These are phyloP conservation scores for Serranus cabrilla DNA, from an alignment of 2,797 vertebrate species.

Conservation along the genomic window DNA sequence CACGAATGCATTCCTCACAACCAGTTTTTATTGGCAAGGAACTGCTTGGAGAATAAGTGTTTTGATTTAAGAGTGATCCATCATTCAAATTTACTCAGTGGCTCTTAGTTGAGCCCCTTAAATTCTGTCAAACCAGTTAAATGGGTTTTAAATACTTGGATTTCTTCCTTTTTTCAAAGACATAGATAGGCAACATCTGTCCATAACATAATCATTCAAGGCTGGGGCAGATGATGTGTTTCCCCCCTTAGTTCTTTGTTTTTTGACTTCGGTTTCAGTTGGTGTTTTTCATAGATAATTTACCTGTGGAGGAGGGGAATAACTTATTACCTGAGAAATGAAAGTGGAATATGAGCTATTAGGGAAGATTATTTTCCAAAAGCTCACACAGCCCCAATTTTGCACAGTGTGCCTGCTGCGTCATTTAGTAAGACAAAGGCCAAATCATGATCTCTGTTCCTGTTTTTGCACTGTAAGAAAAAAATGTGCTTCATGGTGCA, in stretches of 20 bases:
- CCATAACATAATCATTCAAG: neutral
- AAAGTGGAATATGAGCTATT: neutral
- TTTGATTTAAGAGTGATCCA: neutral
- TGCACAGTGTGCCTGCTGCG: no score
- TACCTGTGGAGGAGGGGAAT: neutral
- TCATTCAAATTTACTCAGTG: conserved; percentile 15
- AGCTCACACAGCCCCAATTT: no score
- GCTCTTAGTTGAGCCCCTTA: conserved; percentile 23
- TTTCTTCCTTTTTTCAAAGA: neutral
- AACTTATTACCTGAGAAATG: neutral
- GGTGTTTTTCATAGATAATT: neutral
- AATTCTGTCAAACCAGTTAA: neutral
- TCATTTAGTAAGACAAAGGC: conserved; percentile 5
- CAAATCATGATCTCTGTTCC: neutral
- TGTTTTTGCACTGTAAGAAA: conserved; percentile 9
- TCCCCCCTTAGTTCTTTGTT: neutral
- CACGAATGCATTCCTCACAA: neutral
- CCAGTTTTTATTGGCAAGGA: neutral
- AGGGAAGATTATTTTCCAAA: neutral
- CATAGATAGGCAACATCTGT: neutral
- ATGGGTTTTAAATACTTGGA: neutral
- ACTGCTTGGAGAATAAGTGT: neutral
- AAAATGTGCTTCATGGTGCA: neutral
- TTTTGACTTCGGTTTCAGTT: conserved; percentile 1
- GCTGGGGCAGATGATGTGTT: neutral